Conservation (phyloP, 2,797 vertebrate species). For the Neosilurus mollespiculum region DNA sequence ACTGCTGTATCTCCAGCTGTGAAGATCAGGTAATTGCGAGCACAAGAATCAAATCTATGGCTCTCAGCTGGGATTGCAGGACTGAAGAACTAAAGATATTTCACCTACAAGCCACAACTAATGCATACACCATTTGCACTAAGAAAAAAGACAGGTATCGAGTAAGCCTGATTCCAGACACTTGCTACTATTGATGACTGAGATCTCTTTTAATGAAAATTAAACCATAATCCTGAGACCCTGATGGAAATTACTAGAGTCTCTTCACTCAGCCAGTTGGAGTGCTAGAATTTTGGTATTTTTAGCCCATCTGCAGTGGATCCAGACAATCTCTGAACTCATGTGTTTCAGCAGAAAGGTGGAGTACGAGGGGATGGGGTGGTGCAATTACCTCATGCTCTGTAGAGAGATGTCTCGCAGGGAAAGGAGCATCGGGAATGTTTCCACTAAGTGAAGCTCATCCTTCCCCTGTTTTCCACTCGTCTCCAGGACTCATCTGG, state of each 20-base stretch:
- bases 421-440: slow-evolving; percentile 38
- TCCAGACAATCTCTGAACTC: slow-evolving; percentile 70
- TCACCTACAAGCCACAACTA: slow-evolving; percentile 24
- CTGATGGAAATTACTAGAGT: slow-evolving; percentile 67
- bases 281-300: slow-evolving; percentile 74
- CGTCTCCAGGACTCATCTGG: slow-evolving; percentile 44
- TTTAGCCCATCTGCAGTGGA: slow-evolving; percentile 66
- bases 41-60: slow-evolving; percentile 36
- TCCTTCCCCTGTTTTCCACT: not conserved
- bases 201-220: not conserved
- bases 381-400: slow-evolving; percentile 55
- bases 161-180: not conserved
- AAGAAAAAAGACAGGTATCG: not conserved
- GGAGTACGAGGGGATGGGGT: not conserved
- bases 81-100: slow-evolving; percentile 27
- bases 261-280: slow-evolving; percentile 67
- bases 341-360: slow-evolving; percentile 32
- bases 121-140: slow-evolving; percentile 7
- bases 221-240: slow-evolving; percentile 42
- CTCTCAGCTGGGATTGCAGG: slow-evolving; percentile 25
- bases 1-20: slow-evolving; percentile 16
- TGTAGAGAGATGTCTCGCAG: slow-evolving; percentile 43
- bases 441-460: slow-evolving; percentile 18
- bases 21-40: slow-evolving; percentile 32
- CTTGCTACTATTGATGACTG: not conserved